Conservation (phyloP, 1,140 invertebrate species). For the Luehdorfia chinensis region DNA sequence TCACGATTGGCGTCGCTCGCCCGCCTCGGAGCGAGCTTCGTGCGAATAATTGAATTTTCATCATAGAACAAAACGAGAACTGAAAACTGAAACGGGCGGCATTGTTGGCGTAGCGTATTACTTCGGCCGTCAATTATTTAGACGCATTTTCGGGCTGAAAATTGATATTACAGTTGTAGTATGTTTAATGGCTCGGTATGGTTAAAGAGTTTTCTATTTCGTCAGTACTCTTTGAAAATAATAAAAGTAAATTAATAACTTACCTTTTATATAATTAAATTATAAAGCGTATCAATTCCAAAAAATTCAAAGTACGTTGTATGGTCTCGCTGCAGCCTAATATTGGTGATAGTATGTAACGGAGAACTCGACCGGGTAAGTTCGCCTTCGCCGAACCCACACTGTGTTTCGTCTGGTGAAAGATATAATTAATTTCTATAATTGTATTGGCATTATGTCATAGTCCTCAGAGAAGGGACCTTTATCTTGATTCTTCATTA, state of each 20-base stretch:
- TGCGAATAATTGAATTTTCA: conserved; percentile 75
- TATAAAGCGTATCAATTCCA: too few relatives aligned
- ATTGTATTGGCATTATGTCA: too few relatives aligned
- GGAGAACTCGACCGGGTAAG: too few relatives aligned
- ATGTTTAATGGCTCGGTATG: conserved; percentile 38
- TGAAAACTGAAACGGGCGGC: conserved; percentile 73
- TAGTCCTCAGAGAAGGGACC: too few relatives aligned
- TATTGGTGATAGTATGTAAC: too few relatives aligned
- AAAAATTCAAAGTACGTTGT: too few relatives aligned
- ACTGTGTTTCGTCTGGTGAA: too few relatives aligned
- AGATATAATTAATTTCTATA: too few relatives aligned
- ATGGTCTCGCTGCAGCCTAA: too few relatives aligned
- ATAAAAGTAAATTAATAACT: neutral
- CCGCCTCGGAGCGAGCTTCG: conserved; percentile 51
- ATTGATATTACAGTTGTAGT: conserved; percentile 56
- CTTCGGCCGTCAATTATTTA: conserved; percentile 72
- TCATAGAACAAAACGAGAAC: conserved; percentile 72
- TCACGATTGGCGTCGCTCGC: conserved; percentile 45
- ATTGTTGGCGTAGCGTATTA: conserved; percentile 72
- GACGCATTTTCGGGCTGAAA: conserved; percentile 62
- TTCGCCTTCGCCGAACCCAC: too few relatives aligned
- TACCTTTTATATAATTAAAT: too few relatives aligned
- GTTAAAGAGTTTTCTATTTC: conserved; percentile 22
- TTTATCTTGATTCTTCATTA: too few relatives aligned
- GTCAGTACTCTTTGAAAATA: neutral